phyloP scores from a whole-genome alignment of 2,797 vertebrate species.

The Menidia menidia region DNA sequence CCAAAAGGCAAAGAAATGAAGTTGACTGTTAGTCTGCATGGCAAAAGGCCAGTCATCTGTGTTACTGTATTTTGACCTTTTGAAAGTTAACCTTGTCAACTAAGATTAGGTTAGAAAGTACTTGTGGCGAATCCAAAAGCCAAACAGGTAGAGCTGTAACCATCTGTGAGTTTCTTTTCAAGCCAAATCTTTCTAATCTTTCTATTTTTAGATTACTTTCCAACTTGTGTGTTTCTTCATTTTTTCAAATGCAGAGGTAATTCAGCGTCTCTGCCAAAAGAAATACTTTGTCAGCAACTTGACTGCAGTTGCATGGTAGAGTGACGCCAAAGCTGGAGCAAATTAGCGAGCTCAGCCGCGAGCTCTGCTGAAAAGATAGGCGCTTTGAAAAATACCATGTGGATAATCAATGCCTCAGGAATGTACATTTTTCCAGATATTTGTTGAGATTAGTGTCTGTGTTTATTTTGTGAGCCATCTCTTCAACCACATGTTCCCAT shows the following conservation, averaged over 20 bases:
- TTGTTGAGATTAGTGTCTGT: constrained; percentile 29
- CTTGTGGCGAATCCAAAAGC: constrained; percentile 35
- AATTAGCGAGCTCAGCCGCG: constrained; percentile 64
- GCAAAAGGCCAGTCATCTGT: constrained; percentile 69
- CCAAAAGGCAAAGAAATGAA: constrained; percentile 72
- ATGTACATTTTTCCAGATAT: constrained; percentile 18
- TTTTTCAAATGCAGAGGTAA: constrained; percentile 56
- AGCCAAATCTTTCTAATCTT: constrained; percentile 56
- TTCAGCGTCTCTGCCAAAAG: constrained; percentile 68
- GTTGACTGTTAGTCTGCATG: constrained; percentile 57
- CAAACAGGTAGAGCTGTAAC: constrained; percentile 41
- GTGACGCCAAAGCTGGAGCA: constrained; percentile 67
- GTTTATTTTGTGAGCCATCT: constrained; percentile 29
- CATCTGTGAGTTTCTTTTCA: constrained; percentile 41
- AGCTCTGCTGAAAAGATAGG: constrained; percentile 64
- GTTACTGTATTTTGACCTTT: constrained; percentile 55
- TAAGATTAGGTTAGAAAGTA: constrained; percentile 60
- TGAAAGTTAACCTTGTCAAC: constrained; percentile 76
- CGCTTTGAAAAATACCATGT: constrained; percentile 53
- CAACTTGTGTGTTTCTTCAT: constrained; percentile 55
- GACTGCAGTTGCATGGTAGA: constrained; percentile 79
- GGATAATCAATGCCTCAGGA: constrained; percentile 53
- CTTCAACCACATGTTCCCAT: background rate
- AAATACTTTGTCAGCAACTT: constrained; percentile 78
- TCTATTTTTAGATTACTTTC: constrained; percentile 73